Conservation (phyloP, 1,140 invertebrate genomes). For the Asobara japonica region DNA sequence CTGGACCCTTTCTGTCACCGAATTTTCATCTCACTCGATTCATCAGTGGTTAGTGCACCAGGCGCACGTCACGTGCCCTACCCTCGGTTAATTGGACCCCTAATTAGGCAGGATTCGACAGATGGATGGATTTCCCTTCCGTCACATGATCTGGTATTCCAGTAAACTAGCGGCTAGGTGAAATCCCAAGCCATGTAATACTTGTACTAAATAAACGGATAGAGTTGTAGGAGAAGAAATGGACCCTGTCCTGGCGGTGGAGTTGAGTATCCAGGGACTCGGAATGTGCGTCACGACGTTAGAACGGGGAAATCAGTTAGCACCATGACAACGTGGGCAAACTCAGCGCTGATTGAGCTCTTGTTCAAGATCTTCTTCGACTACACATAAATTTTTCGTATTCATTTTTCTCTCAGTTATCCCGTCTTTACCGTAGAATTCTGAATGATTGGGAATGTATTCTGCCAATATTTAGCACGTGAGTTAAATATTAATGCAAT, state of each 20-base stretch:
- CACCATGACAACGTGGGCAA: conserved; percentile 27
- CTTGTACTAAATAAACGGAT: conserved; percentile 12
- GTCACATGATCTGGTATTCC: conserved; percentile 21
- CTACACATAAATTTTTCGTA: background rate
- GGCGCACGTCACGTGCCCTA: conserved; percentile 12
- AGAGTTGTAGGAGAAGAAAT: background rate
- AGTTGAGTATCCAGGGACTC: conserved; percentile 31
- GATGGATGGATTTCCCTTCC: background rate
- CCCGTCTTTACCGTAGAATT: background rate
- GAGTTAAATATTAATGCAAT: background rate
- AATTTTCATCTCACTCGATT: background rate
- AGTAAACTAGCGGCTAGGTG: background rate
- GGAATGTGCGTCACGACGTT: conserved; percentile 31
- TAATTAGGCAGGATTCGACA: conserved; percentile 20
- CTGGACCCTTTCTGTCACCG: background rate
- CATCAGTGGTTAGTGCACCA: background rate
- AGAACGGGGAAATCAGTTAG: conserved; percentile 34
- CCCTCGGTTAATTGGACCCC: conserved; percentile 16
- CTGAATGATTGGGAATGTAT: background rate
- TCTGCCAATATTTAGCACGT: background rate
- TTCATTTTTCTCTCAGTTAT: background rate
- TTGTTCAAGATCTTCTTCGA: conserved; percentile 22
- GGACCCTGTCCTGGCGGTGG: background rate
- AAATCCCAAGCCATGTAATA: background rate
- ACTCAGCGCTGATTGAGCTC: conserved; percentile 34